Conservation (phyloP, 2,888 invertebrate species). For the Ephialtes manifestator region DNA sequence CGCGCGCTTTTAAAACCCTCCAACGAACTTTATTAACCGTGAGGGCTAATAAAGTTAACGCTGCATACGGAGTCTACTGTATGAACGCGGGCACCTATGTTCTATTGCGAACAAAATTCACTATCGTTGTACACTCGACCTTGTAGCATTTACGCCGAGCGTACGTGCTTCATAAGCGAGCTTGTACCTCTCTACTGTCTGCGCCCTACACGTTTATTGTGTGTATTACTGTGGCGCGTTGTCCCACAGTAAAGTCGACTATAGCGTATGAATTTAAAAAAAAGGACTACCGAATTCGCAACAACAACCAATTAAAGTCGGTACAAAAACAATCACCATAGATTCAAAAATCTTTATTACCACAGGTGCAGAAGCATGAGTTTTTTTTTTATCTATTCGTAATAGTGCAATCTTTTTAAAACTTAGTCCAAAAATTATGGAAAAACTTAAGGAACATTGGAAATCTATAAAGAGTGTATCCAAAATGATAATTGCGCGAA, state of each 20-base stretch:
- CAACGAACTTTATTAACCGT: slow-evolving; percentile 48
- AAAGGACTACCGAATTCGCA: too few relatives aligned
- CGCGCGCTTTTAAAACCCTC: slow-evolving; percentile 53
- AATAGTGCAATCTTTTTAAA: too few relatives aligned
- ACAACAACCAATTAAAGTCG: too few relatives aligned
- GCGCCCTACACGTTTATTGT: neutral
- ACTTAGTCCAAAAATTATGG: too few relatives aligned
- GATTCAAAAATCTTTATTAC: too few relatives aligned
- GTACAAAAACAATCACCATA: too few relatives aligned
- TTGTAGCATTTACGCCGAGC: neutral
- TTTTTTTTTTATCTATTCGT: too few relatives aligned
- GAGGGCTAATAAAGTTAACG: slow-evolving; percentile 57
- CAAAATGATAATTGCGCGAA: too few relatives aligned
- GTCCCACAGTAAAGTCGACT: neutral
- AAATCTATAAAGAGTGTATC: too few relatives aligned
- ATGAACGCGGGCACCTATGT: neutral
- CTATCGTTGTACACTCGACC: slow-evolving; percentile 16
- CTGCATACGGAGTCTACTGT: neutral
- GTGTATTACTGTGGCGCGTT: neutral
- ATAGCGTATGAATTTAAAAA: neutral
- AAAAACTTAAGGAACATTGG: too few relatives aligned
- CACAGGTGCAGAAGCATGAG: too few relatives aligned
- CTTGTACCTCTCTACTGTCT: neutral
- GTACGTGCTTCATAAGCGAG: neutral
- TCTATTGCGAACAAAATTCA: slow-evolving; percentile 29